phyloP scores from a whole-genome alignment of 1,140 invertebrate genomes.

The Lepidotrigona ventralis region DNA sequence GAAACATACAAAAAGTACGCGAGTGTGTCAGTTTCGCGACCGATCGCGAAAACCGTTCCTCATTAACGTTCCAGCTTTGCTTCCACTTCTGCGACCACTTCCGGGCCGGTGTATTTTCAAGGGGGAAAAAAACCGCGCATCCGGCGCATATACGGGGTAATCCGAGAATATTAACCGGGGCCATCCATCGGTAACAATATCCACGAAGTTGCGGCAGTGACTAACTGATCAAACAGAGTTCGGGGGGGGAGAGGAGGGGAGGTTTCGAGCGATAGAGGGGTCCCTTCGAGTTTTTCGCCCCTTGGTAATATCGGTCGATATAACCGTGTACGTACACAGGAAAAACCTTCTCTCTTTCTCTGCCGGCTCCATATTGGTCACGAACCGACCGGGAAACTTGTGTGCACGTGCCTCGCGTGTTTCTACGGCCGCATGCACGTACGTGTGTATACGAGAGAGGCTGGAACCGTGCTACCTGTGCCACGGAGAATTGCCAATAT shows the following conservation, averaged over 20 bases:
- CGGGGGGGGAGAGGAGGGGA: no score
- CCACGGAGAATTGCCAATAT: conserved; percentile 61
- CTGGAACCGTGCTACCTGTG: conserved; percentile 11
- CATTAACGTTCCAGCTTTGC: conserved; percentile 1
- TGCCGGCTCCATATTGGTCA: conserved; percentile 29
- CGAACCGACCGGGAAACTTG: background rate
- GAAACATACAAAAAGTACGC: no score
- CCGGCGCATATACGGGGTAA: conserved; percentile 35
- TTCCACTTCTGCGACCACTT: background rate
- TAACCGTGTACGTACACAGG: conserved; percentile 43
- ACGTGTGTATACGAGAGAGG: background rate
- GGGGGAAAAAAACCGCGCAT: conserved; percentile 2
- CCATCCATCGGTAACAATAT: conserved; percentile 67
- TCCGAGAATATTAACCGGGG: conserved; percentile 66
- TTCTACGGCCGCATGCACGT: no score
- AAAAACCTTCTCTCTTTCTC: conserved; percentile 30
- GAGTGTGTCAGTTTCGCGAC: conserved; percentile 27
- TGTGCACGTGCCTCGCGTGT: background rate
- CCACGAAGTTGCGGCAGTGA: conserved; percentile 60
- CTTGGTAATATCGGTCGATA: conserved; percentile 57
- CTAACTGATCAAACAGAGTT: conserved; percentile 71
- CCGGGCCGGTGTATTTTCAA: conserved; percentile 11
- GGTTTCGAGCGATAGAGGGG: conserved; percentile 48
- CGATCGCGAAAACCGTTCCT: conserved; percentile 9
- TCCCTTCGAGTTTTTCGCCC: conserved; percentile 62